A percentile compares a stretch with the other conserved stretches of the same genome.
Evolutionary conservation across 2,888 invertebrate species (phyloP).

Genomic region (Julus scandinavius): DNA sequence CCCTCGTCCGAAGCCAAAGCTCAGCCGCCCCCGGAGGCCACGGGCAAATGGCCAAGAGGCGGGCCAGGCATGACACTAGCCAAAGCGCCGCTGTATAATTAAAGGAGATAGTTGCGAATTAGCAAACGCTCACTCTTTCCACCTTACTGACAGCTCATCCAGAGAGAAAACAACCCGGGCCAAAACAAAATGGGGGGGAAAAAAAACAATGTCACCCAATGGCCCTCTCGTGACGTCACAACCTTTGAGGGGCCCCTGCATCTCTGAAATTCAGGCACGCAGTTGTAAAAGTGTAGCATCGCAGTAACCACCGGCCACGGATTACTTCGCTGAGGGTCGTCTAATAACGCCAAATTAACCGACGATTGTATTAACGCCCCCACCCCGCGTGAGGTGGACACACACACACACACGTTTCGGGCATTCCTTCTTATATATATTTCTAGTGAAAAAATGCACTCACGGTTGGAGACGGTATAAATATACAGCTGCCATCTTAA

Average conservation of each 20-base stretch:
- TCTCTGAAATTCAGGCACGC: background rate
- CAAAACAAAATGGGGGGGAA: background rate
- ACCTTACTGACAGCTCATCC: constrained; percentile 47
- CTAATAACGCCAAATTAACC: constrained; percentile 3
- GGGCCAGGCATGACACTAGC: constrained; percentile 51
- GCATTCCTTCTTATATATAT: too few relatives aligned
- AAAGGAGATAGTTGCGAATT: constrained; percentile 54
- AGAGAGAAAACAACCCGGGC: constrained; percentile 36
- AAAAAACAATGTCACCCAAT: constrained; percentile 39
- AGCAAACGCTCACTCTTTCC: constrained; percentile 31
- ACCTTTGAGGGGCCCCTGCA: too few relatives aligned
- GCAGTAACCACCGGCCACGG: background rate
- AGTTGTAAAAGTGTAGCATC: background rate
- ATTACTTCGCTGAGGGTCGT: constrained; percentile 44
- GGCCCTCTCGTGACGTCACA: too few relatives aligned
- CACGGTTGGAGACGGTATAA: background rate
- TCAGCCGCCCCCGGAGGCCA: constrained; percentile 51
- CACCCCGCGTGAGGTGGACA: background rate
- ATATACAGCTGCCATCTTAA: background rate
- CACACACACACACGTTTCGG: background rate
- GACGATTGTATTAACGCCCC: background rate
- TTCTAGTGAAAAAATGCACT: background rate
- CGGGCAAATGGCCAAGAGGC: constrained; percentile 52
- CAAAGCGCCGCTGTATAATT: constrained; percentile 54
- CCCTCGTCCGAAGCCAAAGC: background rate